These are phyloP conservation scores for Schizopygopsis malacanthus DNA, from an alignment of 2,797 vertebrate genomes.

Conservation along the genomic window DNA sequence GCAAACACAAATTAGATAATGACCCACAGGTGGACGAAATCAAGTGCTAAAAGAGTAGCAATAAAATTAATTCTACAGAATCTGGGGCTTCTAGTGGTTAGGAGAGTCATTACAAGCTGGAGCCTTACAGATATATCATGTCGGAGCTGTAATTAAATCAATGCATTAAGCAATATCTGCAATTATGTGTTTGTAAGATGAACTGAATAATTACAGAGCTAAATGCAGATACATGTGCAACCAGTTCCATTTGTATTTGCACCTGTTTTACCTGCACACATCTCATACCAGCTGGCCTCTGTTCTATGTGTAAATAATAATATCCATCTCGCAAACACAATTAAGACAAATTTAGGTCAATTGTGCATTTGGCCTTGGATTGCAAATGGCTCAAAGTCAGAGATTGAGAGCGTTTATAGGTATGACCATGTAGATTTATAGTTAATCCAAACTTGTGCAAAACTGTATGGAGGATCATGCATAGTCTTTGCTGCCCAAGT, in stretches of 20 bases:
- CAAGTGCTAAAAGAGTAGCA: no score
- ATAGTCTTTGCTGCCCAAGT: conserved; percentile 10
- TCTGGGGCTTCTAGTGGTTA: no score
- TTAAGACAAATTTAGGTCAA: background rate
- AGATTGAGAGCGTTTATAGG: background rate
- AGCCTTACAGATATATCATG: background rate
- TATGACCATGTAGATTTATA: conserved; percentile 1
- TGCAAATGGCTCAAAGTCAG: background rate
- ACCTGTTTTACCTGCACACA: background rate
- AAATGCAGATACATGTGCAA: background rate
- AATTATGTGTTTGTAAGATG: background rate
- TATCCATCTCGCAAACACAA: background rate
- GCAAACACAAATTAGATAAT: no score
- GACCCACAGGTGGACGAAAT: no score
- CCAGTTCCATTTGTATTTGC: no score
- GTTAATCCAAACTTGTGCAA: background rate
- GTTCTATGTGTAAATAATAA: background rate
- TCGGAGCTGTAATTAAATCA: background rate
- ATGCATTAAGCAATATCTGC: background rate
- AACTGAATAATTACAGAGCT: background rate
- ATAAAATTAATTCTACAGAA: no score
- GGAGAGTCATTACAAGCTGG: no score
- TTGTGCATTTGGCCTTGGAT: background rate
- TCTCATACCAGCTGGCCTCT: background rate
- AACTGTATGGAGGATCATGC: background rate